A percentile compares a stretch with the other conserved stretches of the same genome.
Evolutionary conservation across 2,797 vertebrate species (phyloP).

Genomic region (Epinephelus malabaricus): DNA sequence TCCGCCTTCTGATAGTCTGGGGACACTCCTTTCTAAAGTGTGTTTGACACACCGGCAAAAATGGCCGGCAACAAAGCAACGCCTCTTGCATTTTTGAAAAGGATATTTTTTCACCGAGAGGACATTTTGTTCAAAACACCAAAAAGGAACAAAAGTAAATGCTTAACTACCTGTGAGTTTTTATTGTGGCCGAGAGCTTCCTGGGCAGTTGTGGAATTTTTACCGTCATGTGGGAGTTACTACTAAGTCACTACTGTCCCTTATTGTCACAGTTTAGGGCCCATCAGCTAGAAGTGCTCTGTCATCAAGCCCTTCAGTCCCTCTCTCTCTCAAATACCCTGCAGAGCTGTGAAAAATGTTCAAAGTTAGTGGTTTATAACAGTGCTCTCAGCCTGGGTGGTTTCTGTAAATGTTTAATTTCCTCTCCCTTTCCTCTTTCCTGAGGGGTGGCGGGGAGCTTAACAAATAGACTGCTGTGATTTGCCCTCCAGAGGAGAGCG

Average conservation of each 20-base stretch:
- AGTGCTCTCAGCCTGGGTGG: conserved; percentile 68
- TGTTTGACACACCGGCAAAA: too few species aligned
- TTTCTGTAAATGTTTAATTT: conserved; percentile 85
- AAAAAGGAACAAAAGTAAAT: conserved; percentile 65
- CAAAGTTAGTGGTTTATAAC: conserved; percentile 75
- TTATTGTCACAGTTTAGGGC: conserved; percentile 15
- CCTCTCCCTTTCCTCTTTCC: conserved; percentile 50
- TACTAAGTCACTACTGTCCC: background rate
- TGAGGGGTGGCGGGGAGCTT: conserved; percentile 63
- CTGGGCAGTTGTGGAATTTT: conserved; percentile 6
- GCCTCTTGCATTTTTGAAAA: too few species aligned
- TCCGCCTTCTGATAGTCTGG: too few species aligned
- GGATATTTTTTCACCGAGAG: background rate
- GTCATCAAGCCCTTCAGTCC: conserved; percentile 39
- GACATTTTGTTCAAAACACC: conserved; percentile 34
- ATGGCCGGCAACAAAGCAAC: too few species aligned
- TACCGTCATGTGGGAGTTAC: background rate
- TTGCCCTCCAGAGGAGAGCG: conserved; percentile 71
- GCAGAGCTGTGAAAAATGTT: conserved; percentile 58
- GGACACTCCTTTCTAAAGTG: too few species aligned
- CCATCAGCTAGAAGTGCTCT: conserved; percentile 29
- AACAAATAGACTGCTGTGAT: conserved; percentile 71
- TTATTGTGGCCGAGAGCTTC: background rate
- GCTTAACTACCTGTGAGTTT: conserved; percentile 53
- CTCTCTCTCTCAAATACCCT: conserved; percentile 52